Evolutionary conservation across 2,888 invertebrate genomes (phyloP).

Genomic region (Drosophila histrio): DNA sequence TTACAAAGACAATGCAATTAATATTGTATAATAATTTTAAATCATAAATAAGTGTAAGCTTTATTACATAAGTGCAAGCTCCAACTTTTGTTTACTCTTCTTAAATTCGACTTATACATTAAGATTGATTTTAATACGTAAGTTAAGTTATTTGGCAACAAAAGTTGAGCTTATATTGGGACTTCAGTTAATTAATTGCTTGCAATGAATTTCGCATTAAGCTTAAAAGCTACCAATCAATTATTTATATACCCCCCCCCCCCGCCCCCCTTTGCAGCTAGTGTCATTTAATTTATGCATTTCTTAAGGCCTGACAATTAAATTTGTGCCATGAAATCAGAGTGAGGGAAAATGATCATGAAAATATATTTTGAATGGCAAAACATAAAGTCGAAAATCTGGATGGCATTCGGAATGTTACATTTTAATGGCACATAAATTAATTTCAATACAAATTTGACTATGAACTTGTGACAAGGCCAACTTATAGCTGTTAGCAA

Average conservation of each 20-base stretch:
- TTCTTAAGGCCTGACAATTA: conserved; percentile 6
- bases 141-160: not conserved
- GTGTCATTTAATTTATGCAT: not conserved
- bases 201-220: not conserved
- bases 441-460: conserved; percentile 50
- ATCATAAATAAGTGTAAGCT: too few relatives aligned
- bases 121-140: too few relatives aligned
- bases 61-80: not conserved
- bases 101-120: not conserved
- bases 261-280: too few relatives aligned
- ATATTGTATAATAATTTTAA: too few relatives aligned
- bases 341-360: not conserved
- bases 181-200: not conserved
- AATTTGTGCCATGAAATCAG: conserved; percentile 5
- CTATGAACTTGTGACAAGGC: conserved; percentile 10
- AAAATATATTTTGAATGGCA: conserved; percentile 9
- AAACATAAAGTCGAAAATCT: conserved; percentile 17
- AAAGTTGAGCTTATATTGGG: not conserved
- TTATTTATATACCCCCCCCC: not conserved
- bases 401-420: conserved; percentile 4
- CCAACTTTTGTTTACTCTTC: not conserved
- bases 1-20: too few relatives aligned
- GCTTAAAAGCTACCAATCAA: not conserved
- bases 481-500: conserved; percentile 11
- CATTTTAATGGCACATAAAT: conserved; percentile 38